A percentile compares a stretch with the other conserved stretches of the same genome.
phyloP scores from a whole-genome alignment of 2,113 vertebrate genomes.

The Eubucco bourcierii region DNA sequence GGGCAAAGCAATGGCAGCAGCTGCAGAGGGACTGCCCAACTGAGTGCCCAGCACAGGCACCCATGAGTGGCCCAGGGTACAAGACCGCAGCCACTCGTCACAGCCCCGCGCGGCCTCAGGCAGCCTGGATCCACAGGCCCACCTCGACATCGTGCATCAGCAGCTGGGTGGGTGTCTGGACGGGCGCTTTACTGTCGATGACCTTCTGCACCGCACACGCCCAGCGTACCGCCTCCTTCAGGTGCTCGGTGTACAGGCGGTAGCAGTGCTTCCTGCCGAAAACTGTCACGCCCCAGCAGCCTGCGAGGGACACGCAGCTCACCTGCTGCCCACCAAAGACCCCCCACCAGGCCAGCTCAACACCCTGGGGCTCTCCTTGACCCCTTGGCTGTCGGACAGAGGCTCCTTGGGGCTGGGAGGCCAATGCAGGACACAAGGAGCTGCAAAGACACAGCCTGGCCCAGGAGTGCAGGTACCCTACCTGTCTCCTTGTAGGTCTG shows the following conservation, averaged over 20 bases:
- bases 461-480: conserved; percentile 21
- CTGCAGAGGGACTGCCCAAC: background rate
- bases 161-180: conserved; percentile 94
- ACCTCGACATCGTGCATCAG: conserved; percentile 95
- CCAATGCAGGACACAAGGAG: fast-evolving
- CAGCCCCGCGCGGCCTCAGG: fast-evolving
- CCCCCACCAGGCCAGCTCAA: fast-evolving
- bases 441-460: fast-evolving
- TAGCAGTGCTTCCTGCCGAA: conserved; percentile 93
- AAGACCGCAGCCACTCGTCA: fast-evolving
- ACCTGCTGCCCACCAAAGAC: background rate
- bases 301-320: conserved; percentile 63
- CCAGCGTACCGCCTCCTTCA: conserved; percentile 92
- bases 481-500: conserved; percentile 92
- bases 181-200: conserved; percentile 89
- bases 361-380: fast-evolving
- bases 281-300: conserved; percentile 92
- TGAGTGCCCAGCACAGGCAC: background rate
- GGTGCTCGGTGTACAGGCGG: conserved; percentile 88
- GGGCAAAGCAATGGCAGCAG: background rate
- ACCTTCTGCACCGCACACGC: conserved; percentile 90
- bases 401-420: background rate
- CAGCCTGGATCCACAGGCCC: background rate
- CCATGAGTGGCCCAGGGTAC: fast-evolving
- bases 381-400: fast-evolving